Base-by-base conservation (phyloP, 1,140 invertebrate species). In the Drosophila ohnishii region DNA sequence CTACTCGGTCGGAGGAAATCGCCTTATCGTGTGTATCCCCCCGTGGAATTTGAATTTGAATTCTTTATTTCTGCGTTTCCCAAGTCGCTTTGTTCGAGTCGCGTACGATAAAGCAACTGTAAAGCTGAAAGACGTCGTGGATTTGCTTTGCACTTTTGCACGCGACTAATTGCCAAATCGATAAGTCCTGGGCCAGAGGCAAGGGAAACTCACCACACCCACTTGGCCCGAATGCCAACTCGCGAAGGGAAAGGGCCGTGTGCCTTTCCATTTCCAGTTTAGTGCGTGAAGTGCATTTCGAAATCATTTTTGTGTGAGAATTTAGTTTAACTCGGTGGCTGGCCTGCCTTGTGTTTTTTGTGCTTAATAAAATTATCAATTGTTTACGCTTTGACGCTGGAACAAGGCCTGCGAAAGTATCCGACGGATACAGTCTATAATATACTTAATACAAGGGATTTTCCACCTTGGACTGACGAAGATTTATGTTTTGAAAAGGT, bases 141-240 rank as follows among this genome's bases (percentile, higher is more conserved):
- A 19, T 11, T 44, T 11, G 40, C 42, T 35, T 34, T 44, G 62
- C 32, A 53, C 44, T 66, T 66, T 56, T 25, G 13, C 50, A 70
- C 39, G 50, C 64, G 51, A 35, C 45, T 47, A 53, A 74, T 74
- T 81, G 67, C 61, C 70, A 75, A 86, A 86, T 86, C 83, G 72
- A 87, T 86, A 84, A 76, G 69, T 71, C 69, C 71, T 60, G 40
- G 64, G 47, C 34, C 39, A 67, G 34, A 22, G 34, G 51, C 60
- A 53, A 55, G 50, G 45, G n/a, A 76, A 83, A 86, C 75, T 83
- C 83, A 86, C 83, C 83, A 86, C 83, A 78, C 65, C 65, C 69
- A 64, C 71, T 63, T 35, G 45, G 42, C 19, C 45, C 5, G 47
- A 34, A 53, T 53, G 50, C 50, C 50, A 65, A 50, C 66, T 69